Percentiles rank a stretch among this genome's conserved stretches.
phyloP scores from a whole-genome alignment of 2,888 invertebrate genomes.

The Agriopis aurantiaria region DNA sequence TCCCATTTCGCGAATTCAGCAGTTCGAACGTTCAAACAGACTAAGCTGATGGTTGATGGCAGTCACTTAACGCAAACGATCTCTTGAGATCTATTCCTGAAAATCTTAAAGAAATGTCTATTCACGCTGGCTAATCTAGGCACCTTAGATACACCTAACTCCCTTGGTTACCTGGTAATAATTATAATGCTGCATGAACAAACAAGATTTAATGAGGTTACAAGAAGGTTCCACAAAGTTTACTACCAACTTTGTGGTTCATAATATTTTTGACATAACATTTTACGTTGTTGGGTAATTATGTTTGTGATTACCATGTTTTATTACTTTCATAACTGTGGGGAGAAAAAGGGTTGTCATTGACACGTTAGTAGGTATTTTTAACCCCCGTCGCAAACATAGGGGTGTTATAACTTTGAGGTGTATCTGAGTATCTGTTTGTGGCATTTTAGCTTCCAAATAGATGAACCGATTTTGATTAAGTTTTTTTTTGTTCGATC shows the following conservation, averaged over 20 bases:
- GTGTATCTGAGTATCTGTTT: too few relatives aligned
- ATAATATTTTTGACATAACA: constrained; percentile 11
- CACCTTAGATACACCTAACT: not conserved
- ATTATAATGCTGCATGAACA: constrained; percentile 6
- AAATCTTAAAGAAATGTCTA: not conserved
- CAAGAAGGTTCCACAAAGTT: constrained; percentile 15
- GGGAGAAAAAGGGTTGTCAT: constrained; percentile 1
- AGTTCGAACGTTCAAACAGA: not conserved
- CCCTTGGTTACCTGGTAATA: constrained; percentile 13
- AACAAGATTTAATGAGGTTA: constrained; percentile 23
- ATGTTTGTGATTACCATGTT: constrained; percentile 7
- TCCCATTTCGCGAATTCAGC: not conserved
- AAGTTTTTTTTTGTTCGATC: too few relatives aligned
- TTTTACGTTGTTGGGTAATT: constrained; percentile 13
- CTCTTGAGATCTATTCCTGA: constrained; percentile 2
- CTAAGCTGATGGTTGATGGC: constrained; percentile 8
- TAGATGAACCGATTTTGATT: too few relatives aligned
- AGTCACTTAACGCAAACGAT: constrained; percentile 4
- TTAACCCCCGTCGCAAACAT: too few relatives aligned
- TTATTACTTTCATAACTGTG: not conserved
- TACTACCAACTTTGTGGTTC: constrained; percentile 17
- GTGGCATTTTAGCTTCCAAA: too few relatives aligned
- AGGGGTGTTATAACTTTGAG: too few relatives aligned
- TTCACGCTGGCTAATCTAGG: not conserved
- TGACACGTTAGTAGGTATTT: not conserved